A percentile compares a stretch with the other conserved stretches of the same genome.
Conservation (phyloP, 2,797 vertebrate genomes). For the Aplochiton taeniatus region DNA sequence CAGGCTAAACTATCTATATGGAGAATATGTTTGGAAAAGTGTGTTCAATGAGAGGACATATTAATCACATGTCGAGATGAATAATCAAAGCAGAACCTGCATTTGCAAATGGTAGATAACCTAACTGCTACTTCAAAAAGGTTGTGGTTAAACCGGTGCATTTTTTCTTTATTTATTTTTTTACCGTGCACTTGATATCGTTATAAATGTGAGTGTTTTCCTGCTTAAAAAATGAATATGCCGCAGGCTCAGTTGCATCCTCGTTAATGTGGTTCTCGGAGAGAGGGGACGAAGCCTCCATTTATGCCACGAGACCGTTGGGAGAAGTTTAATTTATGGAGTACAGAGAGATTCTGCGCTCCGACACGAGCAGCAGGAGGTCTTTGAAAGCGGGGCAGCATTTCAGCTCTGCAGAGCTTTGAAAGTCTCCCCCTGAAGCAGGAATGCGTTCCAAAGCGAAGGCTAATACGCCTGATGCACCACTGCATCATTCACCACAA, state of each 20-base stretch:
- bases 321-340: slow-evolving; percentile 93
- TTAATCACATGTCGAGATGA: too few relatives aligned
- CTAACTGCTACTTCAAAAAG: too few relatives aligned
- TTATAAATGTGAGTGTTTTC: too few relatives aligned
- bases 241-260: slow-evolving; percentile 72
- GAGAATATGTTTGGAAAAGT: too few relatives aligned
- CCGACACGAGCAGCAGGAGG: slow-evolving; percentile 89
- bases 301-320: slow-evolving; percentile 85
- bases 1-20: too few relatives aligned
- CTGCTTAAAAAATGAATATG: too few relatives aligned
- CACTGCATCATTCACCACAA: slow-evolving; percentile 82
- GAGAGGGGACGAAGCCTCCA: slow-evolving; percentile 83
- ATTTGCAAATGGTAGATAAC: too few relatives aligned
- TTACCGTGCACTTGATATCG: too few relatives aligned
- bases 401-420: slow-evolving; percentile 89
- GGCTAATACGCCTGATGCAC: slow-evolving; percentile 87
- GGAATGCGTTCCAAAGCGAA: slow-evolving; percentile 93
- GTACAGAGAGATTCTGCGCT: slow-evolving; percentile 95
- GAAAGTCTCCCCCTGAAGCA: slow-evolving; percentile 93
- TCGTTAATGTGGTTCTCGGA: slow-evolving; percentile 79
- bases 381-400: slow-evolving; percentile 89
- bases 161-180: too few relatives aligned
- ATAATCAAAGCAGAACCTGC: too few relatives aligned
- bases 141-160: too few relatives aligned
- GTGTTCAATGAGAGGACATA: too few relatives aligned